Evolutionary conservation across 2,888 invertebrate genomes (phyloP).

Genomic region (Lepidocyrtoides sp.): DNA sequence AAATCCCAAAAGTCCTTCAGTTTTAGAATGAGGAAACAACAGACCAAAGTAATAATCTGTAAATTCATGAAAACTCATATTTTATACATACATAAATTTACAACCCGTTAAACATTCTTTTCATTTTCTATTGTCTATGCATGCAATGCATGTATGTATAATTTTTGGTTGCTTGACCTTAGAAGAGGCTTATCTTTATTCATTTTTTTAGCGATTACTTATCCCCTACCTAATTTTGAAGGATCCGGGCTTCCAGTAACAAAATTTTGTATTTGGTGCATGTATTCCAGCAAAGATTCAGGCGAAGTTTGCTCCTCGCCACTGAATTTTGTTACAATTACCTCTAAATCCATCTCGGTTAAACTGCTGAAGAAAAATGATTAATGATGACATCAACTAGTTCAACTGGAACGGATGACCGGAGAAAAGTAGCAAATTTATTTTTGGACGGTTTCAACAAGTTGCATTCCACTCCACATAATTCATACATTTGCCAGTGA

Average conservation of each 20-base stretch:
- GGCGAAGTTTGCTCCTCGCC: neutral
- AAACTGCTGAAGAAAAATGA: too few species aligned
- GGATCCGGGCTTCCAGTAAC: conserved; percentile 54
- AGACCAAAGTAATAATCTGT: conserved; percentile 77
- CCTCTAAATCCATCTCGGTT: conserved; percentile 71
- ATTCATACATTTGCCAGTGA: too few species aligned
- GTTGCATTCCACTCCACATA: too few species aligned
- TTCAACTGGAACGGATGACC: too few species aligned
- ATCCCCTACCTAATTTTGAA: conserved; percentile 78
- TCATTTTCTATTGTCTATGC: neutral
- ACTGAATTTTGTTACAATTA: conserved; percentile 40
- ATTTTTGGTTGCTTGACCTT: too few species aligned
- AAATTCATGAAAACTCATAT: conserved; percentile 8
- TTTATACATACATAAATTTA: too few species aligned
- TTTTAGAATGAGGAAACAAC: conserved; percentile 55
- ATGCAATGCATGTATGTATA: neutral
- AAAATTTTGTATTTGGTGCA: conserved; percentile 65
- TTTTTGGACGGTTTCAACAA: too few species aligned
- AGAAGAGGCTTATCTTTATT: too few species aligned
- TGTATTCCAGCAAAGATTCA: conserved; percentile 64
- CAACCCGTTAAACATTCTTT: neutral
- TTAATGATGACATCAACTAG: too few species aligned
- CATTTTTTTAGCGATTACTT: too few species aligned
- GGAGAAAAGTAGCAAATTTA: too few species aligned
- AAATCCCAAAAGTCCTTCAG: conserved; percentile 66